These are phyloP conservation scores for Crocuta crocuta DNA, from an alignment of 2,113 vertebrate genomes.

Conservation along the genomic window DNA sequence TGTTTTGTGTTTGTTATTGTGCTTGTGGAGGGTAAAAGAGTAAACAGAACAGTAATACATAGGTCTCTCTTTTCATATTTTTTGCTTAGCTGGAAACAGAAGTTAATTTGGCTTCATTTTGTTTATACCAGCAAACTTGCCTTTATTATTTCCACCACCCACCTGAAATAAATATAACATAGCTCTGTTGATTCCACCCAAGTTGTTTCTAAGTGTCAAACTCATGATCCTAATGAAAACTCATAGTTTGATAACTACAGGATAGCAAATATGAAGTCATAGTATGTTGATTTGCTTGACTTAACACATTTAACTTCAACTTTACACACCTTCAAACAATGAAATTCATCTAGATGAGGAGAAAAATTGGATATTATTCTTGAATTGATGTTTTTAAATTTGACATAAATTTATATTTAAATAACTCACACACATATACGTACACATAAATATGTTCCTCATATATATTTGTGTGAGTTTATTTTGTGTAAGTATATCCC, in stretches of 20 bases:
- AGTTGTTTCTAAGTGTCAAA: not conserved
- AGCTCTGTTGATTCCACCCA: not conserved
- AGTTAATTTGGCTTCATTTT: slow-evolving; percentile 77
- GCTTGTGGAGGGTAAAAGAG: not conserved
- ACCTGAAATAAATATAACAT: slow-evolving; percentile 8
- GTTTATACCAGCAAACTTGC: slow-evolving; percentile 61
- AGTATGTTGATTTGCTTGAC: not conserved
- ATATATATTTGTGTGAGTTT: not conserved
- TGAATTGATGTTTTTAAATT: not conserved
- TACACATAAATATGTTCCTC: not conserved
- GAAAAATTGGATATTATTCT: not conserved
- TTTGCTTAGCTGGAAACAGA: slow-evolving; percentile 59
- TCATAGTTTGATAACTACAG: not conserved
- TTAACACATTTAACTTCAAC: not conserved
- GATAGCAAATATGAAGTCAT: not conserved
- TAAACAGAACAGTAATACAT: not conserved
- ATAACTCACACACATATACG: not conserved
- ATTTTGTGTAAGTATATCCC: not conserved
- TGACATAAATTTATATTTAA: not conserved
- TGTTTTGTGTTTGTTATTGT: not conserved
- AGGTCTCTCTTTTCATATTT: slow-evolving; percentile 12
- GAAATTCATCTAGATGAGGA: not conserved
- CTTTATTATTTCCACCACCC: slow-evolving; percentile 50
- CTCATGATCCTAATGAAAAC: not conserved
- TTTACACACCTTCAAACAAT: not conserved